Evolutionary conservation across 2,888 invertebrate species (phyloP), one percentile per base, ranked within the genome.

Genomic region (Pandemis cinnamomeana): DNA sequence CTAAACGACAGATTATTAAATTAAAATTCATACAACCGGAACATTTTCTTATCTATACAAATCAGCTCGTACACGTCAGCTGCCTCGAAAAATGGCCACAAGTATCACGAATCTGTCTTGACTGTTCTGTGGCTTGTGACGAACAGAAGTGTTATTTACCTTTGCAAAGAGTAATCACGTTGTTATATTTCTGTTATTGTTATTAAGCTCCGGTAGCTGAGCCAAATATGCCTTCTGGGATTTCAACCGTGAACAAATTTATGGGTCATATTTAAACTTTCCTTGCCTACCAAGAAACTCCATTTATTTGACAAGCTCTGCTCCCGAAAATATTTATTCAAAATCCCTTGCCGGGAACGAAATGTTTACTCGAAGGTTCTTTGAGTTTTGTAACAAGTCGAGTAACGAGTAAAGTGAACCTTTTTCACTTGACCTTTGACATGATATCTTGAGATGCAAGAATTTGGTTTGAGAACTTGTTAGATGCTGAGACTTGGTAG

Each of bases 401-500:
- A 66, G 66, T 60, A 36, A 36, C 27, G 27, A 36, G 27, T 51
- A 27, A 44, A 11, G 64, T 27, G 41, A 51, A 67, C 42, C 71
- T 71, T 61, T 71, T 61, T 11, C 51, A 51, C 71, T 71, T 67
- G 66, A 71, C 67, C 71, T 71, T 67, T 71, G 6, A 4, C 20
- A 48, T 48, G 27, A 48, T 41, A 60, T 20, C 20, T 48, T 36
- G 13, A 20, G 36, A 71, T 44, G 41, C 53, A 55, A 42, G 71
- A 64, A 7, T 55, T 55, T 55, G 55, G 8, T 10, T 55, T 10
- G n/a, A 55, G 55, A 8, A 20, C 7, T 55, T 55, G 20, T 55
- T 51, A 51, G n/a, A 51, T 51, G 51, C 7, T 7, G 4, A 51
- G n/a, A 51, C 51, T 51, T 46, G 2, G 46, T 51, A 7, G 51